phyloP scores from a whole-genome alignment of 2,888 invertebrate species.

The Pyrrhosoma nymphula region DNA sequence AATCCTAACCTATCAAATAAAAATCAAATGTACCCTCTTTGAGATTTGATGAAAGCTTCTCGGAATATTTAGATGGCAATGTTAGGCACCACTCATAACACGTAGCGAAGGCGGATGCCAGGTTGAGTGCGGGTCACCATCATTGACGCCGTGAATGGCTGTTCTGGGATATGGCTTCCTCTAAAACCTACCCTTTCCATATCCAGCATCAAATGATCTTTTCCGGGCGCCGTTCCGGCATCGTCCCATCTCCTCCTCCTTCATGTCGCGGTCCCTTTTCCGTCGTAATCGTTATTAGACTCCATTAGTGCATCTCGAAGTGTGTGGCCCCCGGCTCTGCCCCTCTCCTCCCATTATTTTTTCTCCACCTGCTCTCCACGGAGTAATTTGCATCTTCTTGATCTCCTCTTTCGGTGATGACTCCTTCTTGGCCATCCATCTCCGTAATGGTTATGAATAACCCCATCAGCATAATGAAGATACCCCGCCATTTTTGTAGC shows the following conservation, averaged over 20 bases:
- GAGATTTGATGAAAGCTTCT: no score
- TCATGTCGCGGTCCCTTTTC: neutral
- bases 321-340: neutral
- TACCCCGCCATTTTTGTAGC: neutral
- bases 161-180: neutral
- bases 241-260: neutral
- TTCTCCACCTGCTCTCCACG: neutral
- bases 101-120: neutral
- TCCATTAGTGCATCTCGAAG: neutral
- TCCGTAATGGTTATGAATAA: slow-evolving; percentile 7
- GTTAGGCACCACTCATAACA: neutral
- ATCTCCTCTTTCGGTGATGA: neutral
- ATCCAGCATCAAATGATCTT: neutral
- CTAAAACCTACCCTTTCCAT: neutral
- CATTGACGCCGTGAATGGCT: neutral
- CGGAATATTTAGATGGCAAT: neutral
- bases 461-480: slow-evolving; percentile 8
- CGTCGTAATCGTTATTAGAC: slow-evolving; percentile 5
- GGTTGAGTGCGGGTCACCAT: neutral
- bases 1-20: no score
- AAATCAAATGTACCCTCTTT: no score
- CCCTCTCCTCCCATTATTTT: neutral
- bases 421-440: neutral
- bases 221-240: neutral
- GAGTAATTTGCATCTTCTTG: neutral